Base-by-base conservation (phyloP, 2,888 invertebrate genomes). In the Mimachlamys varia region DNA sequence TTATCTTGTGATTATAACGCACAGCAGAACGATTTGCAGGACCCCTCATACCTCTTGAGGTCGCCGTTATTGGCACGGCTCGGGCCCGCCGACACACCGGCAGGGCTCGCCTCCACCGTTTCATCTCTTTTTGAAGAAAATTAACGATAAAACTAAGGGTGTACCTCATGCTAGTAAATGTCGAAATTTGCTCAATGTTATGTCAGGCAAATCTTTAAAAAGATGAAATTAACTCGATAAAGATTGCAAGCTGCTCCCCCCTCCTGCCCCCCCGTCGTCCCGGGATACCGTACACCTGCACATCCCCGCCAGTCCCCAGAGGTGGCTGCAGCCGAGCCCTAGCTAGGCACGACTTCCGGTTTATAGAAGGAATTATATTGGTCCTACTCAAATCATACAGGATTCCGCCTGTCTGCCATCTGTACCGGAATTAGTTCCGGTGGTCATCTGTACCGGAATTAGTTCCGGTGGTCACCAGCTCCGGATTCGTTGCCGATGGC, bases 91-190 rank as follows among this genome's bases (percentile, higher is more conserved):
- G 33, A 76, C 76, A 76, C 76, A 76, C 76, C 12, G 76, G 15
- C 76, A 76, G 33, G 33, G 33, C 76, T 27, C 76, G 7, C 33
- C 33, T 33, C 7, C 0, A 76, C 33, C 76, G 76, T 76, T 76
- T 76, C 76, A 76, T 76, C 76, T 76, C 76, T 76, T 76, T 76
- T 76, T 76, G 76, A 76, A 76, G 33, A 27, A 76, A 76, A 76
- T 76, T 76, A 76, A 33, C 76, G 76, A 76, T 76, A 76, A 33
- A 76, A 76, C 76, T 33, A 76, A 76, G 76, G 76, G 76, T 33
- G 76, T 76, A 76, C 76, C 76, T 76, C 76, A 76, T 76, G 76
- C 76, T 76, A 76, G 76, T 76, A 76, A 76, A 76, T 76, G 76
- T 76, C 76, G 76, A 33, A 76, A 76, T 44, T 44, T 44, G 44